Percentiles rank a stretch among this genome's conserved stretches.
Evolutionary conservation across 2,797 vertebrate species (phyloP).

Genomic region (Sebastes iracundus): DNA sequence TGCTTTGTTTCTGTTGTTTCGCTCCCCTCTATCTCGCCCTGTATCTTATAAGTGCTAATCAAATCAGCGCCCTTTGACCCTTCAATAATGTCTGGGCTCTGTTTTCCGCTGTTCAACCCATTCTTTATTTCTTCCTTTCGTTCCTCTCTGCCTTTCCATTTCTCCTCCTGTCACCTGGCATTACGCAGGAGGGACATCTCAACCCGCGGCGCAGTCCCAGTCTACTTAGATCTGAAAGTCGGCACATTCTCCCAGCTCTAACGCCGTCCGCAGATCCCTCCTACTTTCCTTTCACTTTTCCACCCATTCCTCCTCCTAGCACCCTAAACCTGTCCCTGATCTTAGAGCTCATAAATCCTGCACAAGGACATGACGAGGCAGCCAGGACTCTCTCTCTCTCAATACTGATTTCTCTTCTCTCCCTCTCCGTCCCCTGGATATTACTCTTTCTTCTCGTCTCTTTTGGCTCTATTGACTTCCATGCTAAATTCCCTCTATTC

Average conservation of each 20-base stretch:
- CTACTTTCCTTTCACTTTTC: constrained; percentile 53
- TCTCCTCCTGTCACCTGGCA: constrained; percentile 65
- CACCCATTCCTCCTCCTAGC: constrained; percentile 51
- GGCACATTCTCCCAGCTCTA: constrained; percentile 17
- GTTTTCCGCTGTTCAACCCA: constrained; percentile 35
- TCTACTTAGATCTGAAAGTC: constrained; percentile 38
- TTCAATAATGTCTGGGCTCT: constrained; percentile 43
- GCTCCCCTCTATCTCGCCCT: not conserved
- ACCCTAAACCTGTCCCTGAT: constrained; percentile 74
- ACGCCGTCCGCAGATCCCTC: constrained; percentile 15
- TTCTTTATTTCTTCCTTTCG: constrained; percentile 19
- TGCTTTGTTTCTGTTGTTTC: constrained; percentile 26
- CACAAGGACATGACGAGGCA: constrained; percentile 74
- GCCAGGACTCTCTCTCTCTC: constrained; percentile 62
- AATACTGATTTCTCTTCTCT: constrained; percentile 59
- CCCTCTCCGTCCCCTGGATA: constrained; percentile 44
- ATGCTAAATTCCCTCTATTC: constrained; percentile 34
- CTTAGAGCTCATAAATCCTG: constrained; percentile 79
- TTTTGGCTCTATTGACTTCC: constrained; percentile 35
- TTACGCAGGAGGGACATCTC: constrained; percentile 61
- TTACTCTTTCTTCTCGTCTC: constrained; percentile 37
- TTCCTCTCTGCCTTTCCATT: constrained; percentile 46
- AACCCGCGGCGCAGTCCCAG: constrained; percentile 37
- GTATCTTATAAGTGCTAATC: constrained; percentile 57
- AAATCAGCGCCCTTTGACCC: constrained; percentile 66